A percentile compares a stretch with the other conserved stretches of the same genome.
phyloP scores from a whole-genome alignment of 1,140 invertebrate genomes.

The Drosophila equinoxialis region DNA sequence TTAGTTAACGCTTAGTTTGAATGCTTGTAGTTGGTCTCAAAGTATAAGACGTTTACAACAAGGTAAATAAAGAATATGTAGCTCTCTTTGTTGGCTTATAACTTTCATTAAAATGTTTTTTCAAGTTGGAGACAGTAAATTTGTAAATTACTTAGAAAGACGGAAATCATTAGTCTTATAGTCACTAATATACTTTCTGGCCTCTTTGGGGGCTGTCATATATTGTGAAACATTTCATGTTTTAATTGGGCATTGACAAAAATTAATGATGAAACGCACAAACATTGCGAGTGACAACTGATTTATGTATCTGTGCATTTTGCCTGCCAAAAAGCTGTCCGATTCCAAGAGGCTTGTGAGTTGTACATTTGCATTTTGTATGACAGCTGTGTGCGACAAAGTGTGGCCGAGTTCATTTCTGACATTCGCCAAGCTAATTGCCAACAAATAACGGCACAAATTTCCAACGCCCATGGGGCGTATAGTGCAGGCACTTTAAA shows the following conservation, averaged over 20 bases:
- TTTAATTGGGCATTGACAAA: conserved; percentile 11
- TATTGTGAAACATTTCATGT: conserved; percentile 1
- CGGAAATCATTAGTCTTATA: conserved; percentile 1
- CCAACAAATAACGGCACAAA: conserved; percentile 38
- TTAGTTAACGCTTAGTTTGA: too few relatives aligned
- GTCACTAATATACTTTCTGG: neutral
- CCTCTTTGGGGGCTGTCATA: neutral
- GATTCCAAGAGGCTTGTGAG: conserved; percentile 28
- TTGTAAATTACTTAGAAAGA: neutral
- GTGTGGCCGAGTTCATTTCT: conserved; percentile 45
- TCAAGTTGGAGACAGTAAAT: neutral
- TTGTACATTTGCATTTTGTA: conserved; percentile 64
- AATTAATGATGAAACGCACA: conserved; percentile 10
- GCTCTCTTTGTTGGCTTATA: too few relatives aligned
- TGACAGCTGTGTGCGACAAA: conserved; percentile 54
- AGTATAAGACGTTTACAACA: too few relatives aligned
- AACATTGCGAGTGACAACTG: conserved; percentile 44
- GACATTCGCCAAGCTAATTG: conserved; percentile 63
- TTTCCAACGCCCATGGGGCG: conserved; percentile 58
- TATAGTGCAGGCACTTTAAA: conserved; percentile 55
- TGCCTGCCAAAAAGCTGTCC: conserved; percentile 23
- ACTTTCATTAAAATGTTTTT: neutral
- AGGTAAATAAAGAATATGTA: too few relatives aligned
- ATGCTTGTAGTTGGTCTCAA: too few relatives aligned
- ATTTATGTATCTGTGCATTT: conserved; percentile 39